A percentile compares a stretch with the other conserved stretches of the same genome.
Evolutionary conservation across 2,797 vertebrate species (phyloP).

Genomic region (Danio kyathit): DNA sequence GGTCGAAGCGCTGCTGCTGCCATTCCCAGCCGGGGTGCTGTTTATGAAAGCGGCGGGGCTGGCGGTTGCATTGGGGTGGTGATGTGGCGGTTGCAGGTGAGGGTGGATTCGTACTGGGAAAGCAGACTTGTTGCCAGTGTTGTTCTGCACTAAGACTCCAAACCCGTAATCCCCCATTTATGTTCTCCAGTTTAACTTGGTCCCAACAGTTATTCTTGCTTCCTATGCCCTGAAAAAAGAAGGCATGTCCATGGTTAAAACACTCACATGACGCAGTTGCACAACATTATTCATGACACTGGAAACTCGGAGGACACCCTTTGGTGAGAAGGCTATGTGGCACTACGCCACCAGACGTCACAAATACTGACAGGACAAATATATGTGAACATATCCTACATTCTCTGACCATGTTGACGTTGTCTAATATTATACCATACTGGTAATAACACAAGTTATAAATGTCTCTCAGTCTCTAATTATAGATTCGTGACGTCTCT

Average conservation of each 20-base stretch:
- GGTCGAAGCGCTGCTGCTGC: conserved; percentile 94
- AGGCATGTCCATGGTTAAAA: conserved; percentile 40
- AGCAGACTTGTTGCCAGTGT: conserved; percentile 99
- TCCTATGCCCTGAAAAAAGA: conserved; percentile 78
- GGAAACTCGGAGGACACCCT: conserved; percentile 39
- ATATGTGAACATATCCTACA: background rate
- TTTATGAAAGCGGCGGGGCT: conserved; percentile 98
- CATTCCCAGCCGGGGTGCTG: conserved; percentile 96
- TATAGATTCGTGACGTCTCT: conserved; percentile 82
- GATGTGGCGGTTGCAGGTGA: conserved; percentile 98
- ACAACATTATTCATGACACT: conserved; percentile 18
- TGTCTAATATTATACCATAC: background rate
- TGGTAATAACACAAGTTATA: conserved; percentile 24
- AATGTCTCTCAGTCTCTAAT: conserved; percentile 71
- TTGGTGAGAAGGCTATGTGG: conserved; percentile 20
- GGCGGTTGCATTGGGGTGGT: conserved; percentile 95
- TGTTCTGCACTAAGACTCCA: conserved; percentile 99
- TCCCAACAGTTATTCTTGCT: conserved; percentile 80
- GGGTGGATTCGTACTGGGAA: conserved; percentile 99
- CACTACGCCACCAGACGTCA: conserved; percentile 26
- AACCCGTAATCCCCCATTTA: conserved; percentile 99
- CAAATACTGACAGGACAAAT: conserved; percentile 13
- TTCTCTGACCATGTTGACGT: background rate
- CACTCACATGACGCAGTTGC: conserved; percentile 1
- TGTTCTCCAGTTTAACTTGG: conserved; percentile 76